Evolutionary conservation across 2,113 vertebrate species (phyloP).

Genomic region (Chrysemys picta): DNA sequence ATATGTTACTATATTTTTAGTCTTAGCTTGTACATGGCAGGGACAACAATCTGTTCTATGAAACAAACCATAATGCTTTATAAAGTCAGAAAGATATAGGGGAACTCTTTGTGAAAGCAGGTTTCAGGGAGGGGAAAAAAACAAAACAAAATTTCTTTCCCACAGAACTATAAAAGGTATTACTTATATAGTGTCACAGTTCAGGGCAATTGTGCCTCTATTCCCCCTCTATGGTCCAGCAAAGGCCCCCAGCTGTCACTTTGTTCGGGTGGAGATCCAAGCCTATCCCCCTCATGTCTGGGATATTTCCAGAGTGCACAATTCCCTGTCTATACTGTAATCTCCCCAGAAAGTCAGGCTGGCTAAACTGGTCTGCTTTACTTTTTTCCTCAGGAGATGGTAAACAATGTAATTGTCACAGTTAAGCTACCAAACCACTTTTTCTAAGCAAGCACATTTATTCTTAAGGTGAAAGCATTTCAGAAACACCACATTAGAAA

Average conservation of each 20-base stretch:
- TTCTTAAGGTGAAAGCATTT: neutral
- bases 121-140: neutral
- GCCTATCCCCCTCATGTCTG: neutral
- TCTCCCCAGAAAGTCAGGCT: neutral
- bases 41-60: neutral
- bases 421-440: neutral
- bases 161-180: neutral
- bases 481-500: neutral
- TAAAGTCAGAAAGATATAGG: neutral
- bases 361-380: neutral
- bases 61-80: neutral
- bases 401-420: neutral
- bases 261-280: too few relatives aligned
- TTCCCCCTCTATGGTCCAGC: neutral
- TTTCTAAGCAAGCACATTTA: neutral
- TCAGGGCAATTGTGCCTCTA: neutral
- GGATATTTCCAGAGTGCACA: neutral
- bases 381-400: neutral
- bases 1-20: neutral
- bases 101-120: neutral
- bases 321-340: too few relatives aligned
- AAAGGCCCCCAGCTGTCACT: too few relatives aligned
- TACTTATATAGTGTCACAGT: too few relatives aligned
- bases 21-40: neutral
- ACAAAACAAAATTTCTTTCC: neutral